phyloP scores from a whole-genome alignment of 2,797 vertebrate genomes.

The Epinephelus awoara region DNA sequence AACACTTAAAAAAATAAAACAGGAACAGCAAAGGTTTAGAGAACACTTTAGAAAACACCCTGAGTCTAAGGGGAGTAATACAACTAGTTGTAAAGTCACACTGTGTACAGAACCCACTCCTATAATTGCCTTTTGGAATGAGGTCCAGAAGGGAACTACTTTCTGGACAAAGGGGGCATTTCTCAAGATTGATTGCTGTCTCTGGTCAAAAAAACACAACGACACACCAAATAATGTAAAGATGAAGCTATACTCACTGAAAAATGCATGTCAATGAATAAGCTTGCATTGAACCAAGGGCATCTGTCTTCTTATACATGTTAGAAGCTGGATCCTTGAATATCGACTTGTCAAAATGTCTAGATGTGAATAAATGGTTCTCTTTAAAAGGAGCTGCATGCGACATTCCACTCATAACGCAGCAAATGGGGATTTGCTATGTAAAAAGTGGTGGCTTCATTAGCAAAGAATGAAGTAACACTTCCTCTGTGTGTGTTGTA shows the following conservation, averaged over 20 bases:
- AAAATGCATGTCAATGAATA: not conserved
- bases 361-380: not conserved
- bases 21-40: slow-evolving; percentile 10
- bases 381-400: too few species aligned
- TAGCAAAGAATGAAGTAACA: too few species aligned
- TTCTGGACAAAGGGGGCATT: not conserved
- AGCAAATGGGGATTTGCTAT: too few species aligned
- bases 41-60: slow-evolving; percentile 13
- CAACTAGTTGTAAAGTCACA: slow-evolving; percentile 27
- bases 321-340: not conserved
- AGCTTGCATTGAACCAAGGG: not conserved
- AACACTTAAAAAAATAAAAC: slow-evolving; percentile 17
- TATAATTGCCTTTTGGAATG: slow-evolving; percentile 19
- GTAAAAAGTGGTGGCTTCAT: too few species aligned
- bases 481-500: too few species aligned
- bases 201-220: not conserved
- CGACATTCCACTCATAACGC: too few species aligned
- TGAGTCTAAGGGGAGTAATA: not conserved
- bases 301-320: not conserved
- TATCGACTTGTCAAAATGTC: not conserved
- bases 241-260: not conserved
- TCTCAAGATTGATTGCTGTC: not conserved
- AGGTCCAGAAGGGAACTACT: not conserved
- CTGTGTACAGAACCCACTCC: not conserved
- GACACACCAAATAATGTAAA: not conserved